Base-by-base conservation (phyloP, 53 echinoderm and acorn worm genomes). In the Crossaster papposus region DNA sequence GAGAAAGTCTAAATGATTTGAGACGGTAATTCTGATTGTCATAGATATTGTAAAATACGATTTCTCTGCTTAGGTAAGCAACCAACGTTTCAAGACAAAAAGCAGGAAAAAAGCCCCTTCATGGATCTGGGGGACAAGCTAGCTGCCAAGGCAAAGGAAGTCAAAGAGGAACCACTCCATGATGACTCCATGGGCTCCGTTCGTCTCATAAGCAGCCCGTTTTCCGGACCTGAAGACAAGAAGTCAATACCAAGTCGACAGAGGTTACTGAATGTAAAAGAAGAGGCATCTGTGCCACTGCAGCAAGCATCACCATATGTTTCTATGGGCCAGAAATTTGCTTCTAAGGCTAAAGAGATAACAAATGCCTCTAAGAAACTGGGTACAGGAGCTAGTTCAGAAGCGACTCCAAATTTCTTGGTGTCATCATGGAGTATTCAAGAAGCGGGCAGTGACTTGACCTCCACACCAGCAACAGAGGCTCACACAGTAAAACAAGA, bases 141-240 rank as follows among this genome's bases (percentile, higher is more conserved):
- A 52, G 75, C 77, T 75, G 75, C 77, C 77, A 78, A 88, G 79
- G 65, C 89, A 88, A 79, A 58, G 89, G 33, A 54, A 28, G 52
- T 44, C 3, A 88, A 62, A 78, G 79, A 64, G 23, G 63, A 55
- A 51, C 63, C 22, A 2, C 77, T 51, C 75, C 50, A 8, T 68
- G 71, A 29, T 52, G 29, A 68, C 32, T 70, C 29, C n/a, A n/a
- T n/a, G 4, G 36, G 17, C 35, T 81, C 81, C 11, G 79, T 54
- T 17, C 79, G 17, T 28, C 14, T 79, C 22, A 30, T 54, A 51
- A 52, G 30, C 79, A 50, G 30, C 51, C 51, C 14, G 50, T n/a
- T 9, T 22, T 6, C 53, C 7, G 13, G 53, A 52, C 8, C 53
- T 10, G 53, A 13, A 13, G 53, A 52, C 8, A 7, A 52, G 53